Percentiles rank a stretch among this genome's conserved stretches.
phyloP scores from a whole-genome alignment of 2,888 invertebrate genomes.

The Endomychus coccineus region DNA sequence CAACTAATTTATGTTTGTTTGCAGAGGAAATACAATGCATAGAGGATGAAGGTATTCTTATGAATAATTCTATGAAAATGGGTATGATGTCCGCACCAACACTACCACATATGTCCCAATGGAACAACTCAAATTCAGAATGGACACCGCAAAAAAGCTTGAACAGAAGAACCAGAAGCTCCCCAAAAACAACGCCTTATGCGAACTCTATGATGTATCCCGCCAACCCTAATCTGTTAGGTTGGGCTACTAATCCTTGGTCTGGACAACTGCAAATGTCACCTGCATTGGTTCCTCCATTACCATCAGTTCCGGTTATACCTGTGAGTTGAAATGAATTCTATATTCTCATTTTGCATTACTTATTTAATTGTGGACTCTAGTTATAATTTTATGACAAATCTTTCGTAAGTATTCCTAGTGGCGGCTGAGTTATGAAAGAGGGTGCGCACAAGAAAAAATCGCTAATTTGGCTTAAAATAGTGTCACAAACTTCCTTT shows the following conservation, averaged over 20 bases:
- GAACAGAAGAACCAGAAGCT: constrained; percentile 24
- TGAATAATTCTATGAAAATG: constrained; percentile 7
- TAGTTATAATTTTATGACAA: no score
- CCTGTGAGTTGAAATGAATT: no score
- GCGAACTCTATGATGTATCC: constrained; percentile 28
- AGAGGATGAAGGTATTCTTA: constrained; percentile 50
- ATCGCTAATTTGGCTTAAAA: no score
- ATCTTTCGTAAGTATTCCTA: no score
- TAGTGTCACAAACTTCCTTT: no score
- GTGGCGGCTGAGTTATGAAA: no score
- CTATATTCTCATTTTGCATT: no score
- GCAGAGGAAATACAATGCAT: constrained; percentile 62
- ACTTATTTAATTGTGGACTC: no score
- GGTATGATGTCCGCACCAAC: constrained; percentile 9
- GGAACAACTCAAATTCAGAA: constrained; percentile 22
- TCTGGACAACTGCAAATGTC: constrained; percentile 21
- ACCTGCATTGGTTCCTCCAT: constrained; percentile 30
- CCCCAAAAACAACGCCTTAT: constrained; percentile 22
- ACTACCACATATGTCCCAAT: constrained; percentile 9
- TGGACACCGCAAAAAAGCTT: constrained; percentile 29
- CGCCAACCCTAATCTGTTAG: constrained; percentile 34
- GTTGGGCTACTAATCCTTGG: constrained; percentile 38
- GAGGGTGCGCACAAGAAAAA: no score
- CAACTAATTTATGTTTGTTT: neutral
- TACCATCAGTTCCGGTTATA: constrained; percentile 20